phyloP scores from a whole-genome alignment of 2,888 invertebrate genomes.

The Yponomeuta cagnagella region DNA sequence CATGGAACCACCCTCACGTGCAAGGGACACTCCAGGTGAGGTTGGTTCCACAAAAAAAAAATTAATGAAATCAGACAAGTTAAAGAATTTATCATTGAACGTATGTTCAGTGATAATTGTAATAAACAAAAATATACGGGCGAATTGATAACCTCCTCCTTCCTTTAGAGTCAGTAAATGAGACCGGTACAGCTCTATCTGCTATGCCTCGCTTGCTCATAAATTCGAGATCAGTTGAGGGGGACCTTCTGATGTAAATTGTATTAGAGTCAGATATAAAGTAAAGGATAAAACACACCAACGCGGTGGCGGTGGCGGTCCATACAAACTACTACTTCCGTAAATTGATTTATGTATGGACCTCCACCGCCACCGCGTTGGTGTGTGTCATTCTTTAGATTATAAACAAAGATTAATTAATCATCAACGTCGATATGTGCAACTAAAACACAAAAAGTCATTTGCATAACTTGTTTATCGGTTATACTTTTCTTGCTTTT shows the following conservation, averaged over 20 bases:
- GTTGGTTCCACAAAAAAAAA: too few species aligned
- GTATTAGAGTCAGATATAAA: not conserved
- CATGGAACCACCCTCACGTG: too few species aligned
- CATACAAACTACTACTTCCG: too few species aligned
- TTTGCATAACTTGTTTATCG: not conserved
- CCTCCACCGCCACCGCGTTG: too few species aligned
- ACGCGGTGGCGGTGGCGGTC: too few species aligned
- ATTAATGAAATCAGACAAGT: too few species aligned
- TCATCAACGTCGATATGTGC: not conserved
- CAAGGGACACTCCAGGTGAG: too few species aligned
- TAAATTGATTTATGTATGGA: too few species aligned
- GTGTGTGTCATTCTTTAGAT: not conserved
- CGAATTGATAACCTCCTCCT: not conserved
- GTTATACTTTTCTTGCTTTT: not conserved
- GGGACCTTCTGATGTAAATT: not conserved
- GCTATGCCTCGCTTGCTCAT: not conserved
- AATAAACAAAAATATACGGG: not conserved
- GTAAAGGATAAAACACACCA: too few species aligned
- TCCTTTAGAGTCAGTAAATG: not conserved
- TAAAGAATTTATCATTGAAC: too few species aligned
- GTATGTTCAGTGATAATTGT: too few species aligned
- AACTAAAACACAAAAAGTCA: not conserved
- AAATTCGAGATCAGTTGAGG: not conserved
- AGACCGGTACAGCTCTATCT: too few species aligned
- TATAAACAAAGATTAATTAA: not conserved